Evolutionary conservation across 2,113 vertebrate species (phyloP).

Genomic region (Charadrius vociferus): DNA sequence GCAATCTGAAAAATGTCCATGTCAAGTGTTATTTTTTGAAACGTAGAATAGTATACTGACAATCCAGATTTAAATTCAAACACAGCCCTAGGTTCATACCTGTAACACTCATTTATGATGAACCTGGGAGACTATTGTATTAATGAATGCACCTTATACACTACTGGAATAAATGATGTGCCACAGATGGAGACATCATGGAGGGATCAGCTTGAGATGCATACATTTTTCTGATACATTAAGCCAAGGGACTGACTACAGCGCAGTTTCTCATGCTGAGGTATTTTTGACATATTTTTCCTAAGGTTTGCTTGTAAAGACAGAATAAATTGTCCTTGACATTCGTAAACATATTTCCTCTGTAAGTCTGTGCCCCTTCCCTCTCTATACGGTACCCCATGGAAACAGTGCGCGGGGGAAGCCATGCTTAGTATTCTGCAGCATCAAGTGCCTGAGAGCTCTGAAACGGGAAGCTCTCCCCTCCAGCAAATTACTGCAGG

Average conservation of each 20-base stretch:
- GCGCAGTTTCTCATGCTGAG: not conserved
- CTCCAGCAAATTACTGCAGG: not conserved
- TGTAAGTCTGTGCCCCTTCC: not conserved
- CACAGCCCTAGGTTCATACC: not conserved
- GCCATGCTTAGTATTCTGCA: not conserved
- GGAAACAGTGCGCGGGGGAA: not conserved
- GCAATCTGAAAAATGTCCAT: not conserved
- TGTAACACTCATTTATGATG: not conserved
- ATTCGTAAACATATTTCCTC: not conserved
- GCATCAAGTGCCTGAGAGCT: not conserved
- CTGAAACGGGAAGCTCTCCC: not conserved
- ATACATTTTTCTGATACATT: conserved; percentile 17
- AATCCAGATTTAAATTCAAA: conserved; percentile 21
- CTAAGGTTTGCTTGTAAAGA: conserved; percentile 4
- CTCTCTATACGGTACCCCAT: not conserved
- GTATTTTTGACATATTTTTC: conserved; percentile 26
- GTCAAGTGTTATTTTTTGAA: not conserved
- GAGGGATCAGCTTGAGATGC: not conserved
- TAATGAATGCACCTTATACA: not conserved
- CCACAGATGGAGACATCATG: not conserved
- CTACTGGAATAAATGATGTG: not conserved
- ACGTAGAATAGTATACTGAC: not conserved
- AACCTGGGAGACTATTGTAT: not conserved
- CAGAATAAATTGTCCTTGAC: conserved; percentile 17
- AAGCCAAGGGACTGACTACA: not conserved